phyloP scores from a whole-genome alignment of 2,797 vertebrate genomes.

The Triplophysa yarkandensis region DNA sequence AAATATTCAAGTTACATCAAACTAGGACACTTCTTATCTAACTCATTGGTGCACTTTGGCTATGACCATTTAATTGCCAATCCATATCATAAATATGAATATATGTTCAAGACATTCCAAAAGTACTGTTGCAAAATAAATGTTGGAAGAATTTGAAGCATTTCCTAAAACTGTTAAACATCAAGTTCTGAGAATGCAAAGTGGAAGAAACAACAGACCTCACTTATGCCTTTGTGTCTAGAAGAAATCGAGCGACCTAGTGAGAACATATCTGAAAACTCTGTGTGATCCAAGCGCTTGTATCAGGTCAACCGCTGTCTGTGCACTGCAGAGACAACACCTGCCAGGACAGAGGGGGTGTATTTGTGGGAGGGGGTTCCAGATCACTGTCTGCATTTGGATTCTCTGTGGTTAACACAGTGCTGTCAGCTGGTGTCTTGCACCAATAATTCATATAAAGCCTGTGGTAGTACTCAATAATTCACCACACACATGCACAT shows the following conservation, averaged over 20 bases:
- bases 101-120: too few relatives aligned
- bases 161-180: not conserved
- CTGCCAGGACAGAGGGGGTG: conserved; percentile 37
- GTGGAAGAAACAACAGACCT: not conserved
- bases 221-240: not conserved
- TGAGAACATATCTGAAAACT: conserved; percentile 11
- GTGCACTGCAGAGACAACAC: conserved; percentile 26
- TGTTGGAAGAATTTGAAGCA: too few relatives aligned
- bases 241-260: not conserved
- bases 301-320: conserved; percentile 7
- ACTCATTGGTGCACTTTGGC: too few relatives aligned
- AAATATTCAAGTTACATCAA: too few relatives aligned
- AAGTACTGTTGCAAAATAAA: too few relatives aligned
- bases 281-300: not conserved
- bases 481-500: conserved; percentile 53
- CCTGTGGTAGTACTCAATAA: conserved; percentile 59
- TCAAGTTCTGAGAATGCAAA: not conserved
- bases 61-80: too few relatives aligned
- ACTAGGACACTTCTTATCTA: too few relatives aligned
- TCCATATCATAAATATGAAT: too few relatives aligned
- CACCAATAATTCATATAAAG: conserved; percentile 63
- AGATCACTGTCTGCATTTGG: conserved; percentile 44
- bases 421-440: conserved; percentile 52
- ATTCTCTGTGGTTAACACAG: conserved; percentile 49
- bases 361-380: conserved; percentile 27